Conservation (phyloP, 2,797 vertebrate species). For the Poecilia gillii region DNA sequence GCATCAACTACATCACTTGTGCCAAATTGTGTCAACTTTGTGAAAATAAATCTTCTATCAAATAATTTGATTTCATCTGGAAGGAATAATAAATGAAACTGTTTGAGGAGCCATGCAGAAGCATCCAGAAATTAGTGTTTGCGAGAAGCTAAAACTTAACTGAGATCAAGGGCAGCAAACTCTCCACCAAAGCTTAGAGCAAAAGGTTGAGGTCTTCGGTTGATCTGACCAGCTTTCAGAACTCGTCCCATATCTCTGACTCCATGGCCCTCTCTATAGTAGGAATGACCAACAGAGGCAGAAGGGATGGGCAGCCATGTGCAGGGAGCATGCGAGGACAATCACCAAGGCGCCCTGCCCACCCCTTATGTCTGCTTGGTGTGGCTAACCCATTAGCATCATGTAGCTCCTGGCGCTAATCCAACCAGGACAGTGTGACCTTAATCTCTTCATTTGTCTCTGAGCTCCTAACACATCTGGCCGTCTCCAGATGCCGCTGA, state of each 20-base stretch:
- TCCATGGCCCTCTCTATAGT: slow-evolving; percentile 29
- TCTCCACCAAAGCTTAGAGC: slow-evolving; percentile 14
- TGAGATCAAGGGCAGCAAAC: neutral
- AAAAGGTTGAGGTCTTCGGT: slow-evolving; percentile 32
- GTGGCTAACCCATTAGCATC: slow-evolving; percentile 69
- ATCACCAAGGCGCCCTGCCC: slow-evolving; percentile 49
- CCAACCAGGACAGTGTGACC: slow-evolving; percentile 67
- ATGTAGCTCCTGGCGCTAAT: slow-evolving; percentile 62
- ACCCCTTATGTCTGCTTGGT: slow-evolving; percentile 29
- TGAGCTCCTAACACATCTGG: slow-evolving; percentile 68
- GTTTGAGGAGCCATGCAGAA: neutral
- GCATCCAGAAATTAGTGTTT: neutral
- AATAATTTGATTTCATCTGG: neutral
- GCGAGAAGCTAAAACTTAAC: neutral
- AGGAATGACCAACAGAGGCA: too few relatives aligned
- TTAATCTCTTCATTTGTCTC: slow-evolving; percentile 66
- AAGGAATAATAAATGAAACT: too few relatives aligned
- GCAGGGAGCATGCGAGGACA: neutral
- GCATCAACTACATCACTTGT: neutral
- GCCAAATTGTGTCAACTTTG: neutral
- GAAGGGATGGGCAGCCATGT: neutral
- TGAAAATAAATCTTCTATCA: neutral
- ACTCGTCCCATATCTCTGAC: slow-evolving; percentile 4
- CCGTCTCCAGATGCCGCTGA: slow-evolving; percentile 32
- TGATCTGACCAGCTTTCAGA: slow-evolving; percentile 20